These are phyloP conservation scores for Mystacornis crossleyi DNA, from an alignment of 2,113 vertebrate species.

Conservation along the genomic window DNA sequence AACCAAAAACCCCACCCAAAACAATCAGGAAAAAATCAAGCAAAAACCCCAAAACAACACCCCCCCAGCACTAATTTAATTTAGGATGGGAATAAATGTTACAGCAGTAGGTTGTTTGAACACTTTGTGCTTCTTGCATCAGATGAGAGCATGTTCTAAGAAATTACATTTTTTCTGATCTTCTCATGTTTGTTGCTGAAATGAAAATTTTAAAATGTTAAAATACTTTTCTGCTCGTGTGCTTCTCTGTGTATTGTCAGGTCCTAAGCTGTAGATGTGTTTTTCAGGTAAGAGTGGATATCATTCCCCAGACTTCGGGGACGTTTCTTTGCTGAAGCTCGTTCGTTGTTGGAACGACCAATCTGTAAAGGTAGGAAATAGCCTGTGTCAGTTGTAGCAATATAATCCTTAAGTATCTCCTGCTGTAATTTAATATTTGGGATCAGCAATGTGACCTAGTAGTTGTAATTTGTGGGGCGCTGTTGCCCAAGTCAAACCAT, in stretches of 20 bases:
- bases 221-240: neutral
- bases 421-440: neutral
- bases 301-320: neutral
- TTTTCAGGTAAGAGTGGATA: constrained; percentile 59
- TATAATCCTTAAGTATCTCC: neutral
- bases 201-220: neutral
- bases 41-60: neutral
- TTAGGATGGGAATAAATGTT: neutral
- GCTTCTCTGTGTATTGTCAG: fast-evolving
- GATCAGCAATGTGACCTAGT: neutral
- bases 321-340: constrained; percentile 66
- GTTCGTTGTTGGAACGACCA: constrained; percentile 75
- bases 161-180: neutral
- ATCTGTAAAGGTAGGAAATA: constrained; percentile 76
- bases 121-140: neutral
- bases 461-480: neutral
- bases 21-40: neutral
- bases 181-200: neutral
- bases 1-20: too few relatives aligned
- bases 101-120: neutral
- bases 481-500: neutral
- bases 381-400: neutral
- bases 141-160: neutral
- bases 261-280: neutral
- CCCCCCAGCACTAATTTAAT: neutral